phyloP scores from a whole-genome alignment of 2,113 vertebrate genomes.

The Sphaerodactylus townsendi region DNA sequence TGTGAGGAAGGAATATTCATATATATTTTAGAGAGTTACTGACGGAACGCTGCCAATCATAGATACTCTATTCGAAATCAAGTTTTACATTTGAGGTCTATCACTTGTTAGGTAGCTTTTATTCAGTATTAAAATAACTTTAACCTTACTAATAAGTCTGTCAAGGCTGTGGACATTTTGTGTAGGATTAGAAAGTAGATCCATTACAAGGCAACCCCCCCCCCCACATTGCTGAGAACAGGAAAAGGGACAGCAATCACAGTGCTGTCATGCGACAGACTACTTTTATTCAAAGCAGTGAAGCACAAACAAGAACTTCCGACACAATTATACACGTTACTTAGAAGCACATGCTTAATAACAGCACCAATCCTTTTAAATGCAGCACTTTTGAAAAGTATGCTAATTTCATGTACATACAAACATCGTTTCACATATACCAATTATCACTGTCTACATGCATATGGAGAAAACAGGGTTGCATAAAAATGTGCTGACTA shows the following conservation, averaged over 20 bases:
- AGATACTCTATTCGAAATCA: conserved; percentile 23
- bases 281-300: conserved; percentile 43
- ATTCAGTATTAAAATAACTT: conserved; percentile 21
- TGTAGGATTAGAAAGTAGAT: neutral
- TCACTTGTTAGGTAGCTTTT: conserved; percentile 1
- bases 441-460: neutral
- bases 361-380: neutral
- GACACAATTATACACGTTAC: neutral
- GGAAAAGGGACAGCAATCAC: neutral
- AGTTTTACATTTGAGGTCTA: conserved; percentile 7
- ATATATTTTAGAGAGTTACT: conserved; percentile 63
- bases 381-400: neutral
- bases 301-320: conserved; percentile 39
- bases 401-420: neutral
- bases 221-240: neutral
- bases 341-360: neutral
- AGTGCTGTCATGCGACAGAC: neutral
- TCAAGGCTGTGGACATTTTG: neutral
- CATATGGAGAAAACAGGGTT: neutral
- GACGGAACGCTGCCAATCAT: conserved; percentile 54
- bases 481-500: neutral
- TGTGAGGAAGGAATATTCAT: conserved; percentile 66
- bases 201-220: neutral
- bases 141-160: neutral
- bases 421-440: neutral